Evolutionary conservation across 2,113 vertebrate species (phyloP).

Genomic region (Isichthys henryi): DNA sequence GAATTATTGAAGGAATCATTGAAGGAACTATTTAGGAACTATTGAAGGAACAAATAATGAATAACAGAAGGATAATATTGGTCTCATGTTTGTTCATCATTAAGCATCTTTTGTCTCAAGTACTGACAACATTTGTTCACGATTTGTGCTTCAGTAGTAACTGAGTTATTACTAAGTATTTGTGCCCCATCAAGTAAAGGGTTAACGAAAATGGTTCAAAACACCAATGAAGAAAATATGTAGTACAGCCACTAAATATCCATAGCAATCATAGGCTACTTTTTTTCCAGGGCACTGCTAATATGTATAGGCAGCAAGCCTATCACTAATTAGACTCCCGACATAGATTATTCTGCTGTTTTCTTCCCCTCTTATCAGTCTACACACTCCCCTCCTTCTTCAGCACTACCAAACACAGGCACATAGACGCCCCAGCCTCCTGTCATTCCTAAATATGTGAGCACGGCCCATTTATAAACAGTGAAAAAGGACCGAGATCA

Average conservation of each 20-base stretch:
- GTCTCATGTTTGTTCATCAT: background rate
- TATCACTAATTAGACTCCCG: conserved; percentile 47
- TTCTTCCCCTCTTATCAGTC: conserved; percentile 32
- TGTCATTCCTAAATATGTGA: conserved; percentile 57
- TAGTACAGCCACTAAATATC: background rate
- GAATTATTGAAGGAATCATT: background rate
- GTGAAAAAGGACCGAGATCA: conserved; percentile 37
- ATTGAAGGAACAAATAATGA: background rate
- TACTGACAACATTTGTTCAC: background rate
- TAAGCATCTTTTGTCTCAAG: background rate
- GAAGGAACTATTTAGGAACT: background rate
- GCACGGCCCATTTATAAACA: conserved; percentile 57
- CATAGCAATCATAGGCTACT: conserved; percentile 1
- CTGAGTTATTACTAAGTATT: background rate
- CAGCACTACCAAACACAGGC: conserved; percentile 39
- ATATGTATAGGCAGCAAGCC: conserved; percentile 46
- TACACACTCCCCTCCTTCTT: conserved; percentile 24
- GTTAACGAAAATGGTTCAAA: background rate
- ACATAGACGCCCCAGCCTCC: conserved; percentile 42
- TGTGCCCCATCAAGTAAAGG: background rate
- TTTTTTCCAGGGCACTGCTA: conserved; percentile 37
- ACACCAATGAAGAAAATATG: background rate
- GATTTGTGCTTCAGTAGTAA: background rate
- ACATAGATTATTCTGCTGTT: conserved; percentile 52
- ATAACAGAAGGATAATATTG: background rate